Base-by-base conservation (phyloP, 2,113 vertebrate species). In the Poecilia latipinna region DNA sequence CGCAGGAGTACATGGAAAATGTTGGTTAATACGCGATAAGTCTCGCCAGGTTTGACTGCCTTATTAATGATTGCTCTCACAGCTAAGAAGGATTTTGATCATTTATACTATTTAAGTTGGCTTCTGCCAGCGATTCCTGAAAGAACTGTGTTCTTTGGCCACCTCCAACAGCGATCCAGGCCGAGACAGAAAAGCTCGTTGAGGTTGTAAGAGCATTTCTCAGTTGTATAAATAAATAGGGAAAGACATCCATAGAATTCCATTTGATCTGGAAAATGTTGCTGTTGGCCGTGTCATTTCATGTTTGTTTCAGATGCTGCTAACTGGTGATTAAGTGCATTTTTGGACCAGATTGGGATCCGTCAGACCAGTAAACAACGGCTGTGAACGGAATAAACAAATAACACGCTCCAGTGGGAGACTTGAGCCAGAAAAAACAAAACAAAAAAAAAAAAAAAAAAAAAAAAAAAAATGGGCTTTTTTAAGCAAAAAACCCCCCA, bases 321-420 rank as follows among this genome's bases (percentile, higher is more conserved):
- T 83, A 86, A 91, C 74, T 80, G 66, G 84, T 90, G 85, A 91
- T 92, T 92, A 82, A 91, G 78, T 85, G 75, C 83, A 86, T 88
- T 84, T 93, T 92, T 93, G 80, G 82, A 80, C 62, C 35, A 66
- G 29, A 65, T 72, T 70, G 3, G 83, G 82, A 83, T 89, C 85
- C 79, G 82, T 65, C 77, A 88, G 70, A n/a, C 82, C 84, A 78
- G 88, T 91, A 89, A 91, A 92, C 91, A 92, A 89, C 77, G 86
- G 87, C 82, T 88, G 78, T 77, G 77, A 80, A 71, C 2, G 74
- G 68, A 78, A 82, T 88, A 90, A 93, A 94, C 88, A 92, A 90
- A 93, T 92, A 89, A 91, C 84, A 91, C 74, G 84, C 84, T 92
- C 88, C 83, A 90, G 77, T 84, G 72, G 82, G 72, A 87, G 84